Evolutionary conservation across 2,113 vertebrate species (phyloP), one percentile per base, ranked within the genome.

Genomic region (Boleophthalmus pectinirostris): DNA sequence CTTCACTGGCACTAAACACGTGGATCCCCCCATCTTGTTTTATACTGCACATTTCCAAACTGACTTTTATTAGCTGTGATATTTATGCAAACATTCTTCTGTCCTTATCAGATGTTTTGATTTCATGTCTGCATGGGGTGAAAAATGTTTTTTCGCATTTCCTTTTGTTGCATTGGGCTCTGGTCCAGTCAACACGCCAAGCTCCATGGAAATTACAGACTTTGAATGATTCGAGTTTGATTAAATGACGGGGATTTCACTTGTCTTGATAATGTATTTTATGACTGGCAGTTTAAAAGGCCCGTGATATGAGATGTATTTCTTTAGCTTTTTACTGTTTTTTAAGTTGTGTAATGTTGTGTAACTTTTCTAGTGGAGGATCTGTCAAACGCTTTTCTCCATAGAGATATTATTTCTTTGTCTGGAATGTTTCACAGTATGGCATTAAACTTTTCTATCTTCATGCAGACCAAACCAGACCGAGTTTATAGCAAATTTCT

Each of bases 41-140:
- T 24, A 35, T 53, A 60, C 1, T 6, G 1, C 23, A 6, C 45
- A 1, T 54, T 25, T 77, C 68, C 6, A 61, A n/a, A 57, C 74
- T 46, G 70, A 35, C 8, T 51, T 66, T 71, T 43, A 83, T 79
- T 71, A 79, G 57, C 76, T 57, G 24, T 60, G 15, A 20, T 75
- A 79, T 80, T 80, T 70, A 68, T 53, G 57, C 49, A 76, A 73
- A 76, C 72, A 78, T 78, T 75, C 53, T 65, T 68, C 47, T 16
- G 23, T 35, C 43, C 70, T 77, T 85, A 84, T 85, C 79, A 75
- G 56, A 70, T 74, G 33, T 84, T 87, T 78, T 72, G 60, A 33
- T 33, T 76, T 78, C 74, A 68, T 66, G 82, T 82, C 76, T 71
- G 45, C 66, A 63, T 78, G 57, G 73, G 58, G 51, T 29, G 56